Evolutionary conservation across 1,140 invertebrate genomes (phyloP), one percentile per base, ranked within the genome.

Genomic region (Tetragonula clypearis): DNA sequence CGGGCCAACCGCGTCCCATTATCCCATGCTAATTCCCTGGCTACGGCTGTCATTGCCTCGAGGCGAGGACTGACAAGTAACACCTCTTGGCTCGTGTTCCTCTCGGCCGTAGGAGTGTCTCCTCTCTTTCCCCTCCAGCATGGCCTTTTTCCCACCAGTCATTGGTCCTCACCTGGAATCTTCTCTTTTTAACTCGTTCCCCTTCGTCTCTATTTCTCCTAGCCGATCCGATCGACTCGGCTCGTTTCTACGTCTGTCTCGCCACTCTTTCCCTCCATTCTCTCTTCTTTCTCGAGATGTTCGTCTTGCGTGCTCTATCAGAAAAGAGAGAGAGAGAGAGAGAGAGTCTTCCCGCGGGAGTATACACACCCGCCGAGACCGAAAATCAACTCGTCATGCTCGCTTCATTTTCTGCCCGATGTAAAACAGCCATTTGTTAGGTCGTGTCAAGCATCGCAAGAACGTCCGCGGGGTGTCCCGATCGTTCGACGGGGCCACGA

Each of bases 381-480:
- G 92, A 94, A 95, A 95, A 95, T 95, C 93, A 92, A 94, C 94
- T 93, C 92, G 94, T 95, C 94, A 95, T 95, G 92, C 93, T 95
- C 92, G 93, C 93, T 95, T 95, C 94, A 95, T 95, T 95, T 95
- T 94, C 94, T 95, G 93, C 81, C 91, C 91, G 89, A 94, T 92
- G 93, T 95, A 94, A 95, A 95, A 95, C 93, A 94, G 93, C 93
- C 94, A 95, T 95, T 95, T 95, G 94, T 95, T 95, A 95, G 90
- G 90, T 91, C 93, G 92, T 92, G 94, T 94, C 94, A 94, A 94
- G 90, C 93, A 83, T 87, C 87, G 88, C 88, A 89, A 89, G 91
- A 87, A 91, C 94, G 90, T 94, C 89, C 93, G 93, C 93, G 94
- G 94, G 94, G 94, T 94, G 94, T 95, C 94, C 91, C 82, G 86